These are phyloP conservation scores for Drosophila cardini DNA, from an alignment of 1,140 invertebrate species.

Conservation along the genomic window DNA sequence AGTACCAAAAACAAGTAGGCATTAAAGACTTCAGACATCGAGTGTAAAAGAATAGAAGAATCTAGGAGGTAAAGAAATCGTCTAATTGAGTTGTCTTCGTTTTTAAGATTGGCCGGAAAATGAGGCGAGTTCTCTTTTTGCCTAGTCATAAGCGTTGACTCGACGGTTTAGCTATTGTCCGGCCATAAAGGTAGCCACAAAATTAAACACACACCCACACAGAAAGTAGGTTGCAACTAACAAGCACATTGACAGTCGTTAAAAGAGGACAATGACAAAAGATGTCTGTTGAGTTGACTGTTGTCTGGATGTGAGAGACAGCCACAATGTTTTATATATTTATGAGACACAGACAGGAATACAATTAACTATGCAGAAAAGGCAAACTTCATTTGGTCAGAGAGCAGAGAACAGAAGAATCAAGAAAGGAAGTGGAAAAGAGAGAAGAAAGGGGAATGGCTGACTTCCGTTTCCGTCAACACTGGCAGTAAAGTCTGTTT, in stretches of 20 bases:
- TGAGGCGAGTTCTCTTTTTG: slow-evolving; percentile 19
- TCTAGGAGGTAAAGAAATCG: slow-evolving; percentile 11
- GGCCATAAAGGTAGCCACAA: slow-evolving; percentile 37
- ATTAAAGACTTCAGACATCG: slow-evolving; percentile 10
- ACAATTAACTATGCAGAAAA: slow-evolving; percentile 35
- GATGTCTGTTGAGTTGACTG: not conserved
- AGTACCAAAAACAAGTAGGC: not conserved
- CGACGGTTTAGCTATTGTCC: not conserved
- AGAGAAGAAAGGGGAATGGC: slow-evolving; percentile 6
- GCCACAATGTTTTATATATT: slow-evolving; percentile 44
- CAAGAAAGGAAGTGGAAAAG: not conserved
- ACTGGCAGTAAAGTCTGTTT: slow-evolving; percentile 34
- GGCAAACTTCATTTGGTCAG: slow-evolving; percentile 45
- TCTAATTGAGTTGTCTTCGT: slow-evolving; percentile 34
- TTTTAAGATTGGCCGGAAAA: slow-evolving; percentile 11
- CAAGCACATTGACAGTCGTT: slow-evolving; percentile 51
- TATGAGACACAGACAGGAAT: slow-evolving; percentile 31
- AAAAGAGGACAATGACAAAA: slow-evolving; percentile 37
- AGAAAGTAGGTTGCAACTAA: slow-evolving; percentile 36
- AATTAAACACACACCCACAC: slow-evolving; percentile 35
- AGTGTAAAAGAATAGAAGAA: not conserved
- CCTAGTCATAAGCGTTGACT: slow-evolving; percentile 31
- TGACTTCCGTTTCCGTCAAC: slow-evolving; percentile 52
- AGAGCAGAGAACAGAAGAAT: slow-evolving; percentile 20
- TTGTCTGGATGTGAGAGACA: slow-evolving; percentile 36